Evolutionary conservation across 2,113 vertebrate genomes (phyloP), one percentile per base, ranked within the genome.

Genomic region (Dendropsophus ebraccatus): DNA sequence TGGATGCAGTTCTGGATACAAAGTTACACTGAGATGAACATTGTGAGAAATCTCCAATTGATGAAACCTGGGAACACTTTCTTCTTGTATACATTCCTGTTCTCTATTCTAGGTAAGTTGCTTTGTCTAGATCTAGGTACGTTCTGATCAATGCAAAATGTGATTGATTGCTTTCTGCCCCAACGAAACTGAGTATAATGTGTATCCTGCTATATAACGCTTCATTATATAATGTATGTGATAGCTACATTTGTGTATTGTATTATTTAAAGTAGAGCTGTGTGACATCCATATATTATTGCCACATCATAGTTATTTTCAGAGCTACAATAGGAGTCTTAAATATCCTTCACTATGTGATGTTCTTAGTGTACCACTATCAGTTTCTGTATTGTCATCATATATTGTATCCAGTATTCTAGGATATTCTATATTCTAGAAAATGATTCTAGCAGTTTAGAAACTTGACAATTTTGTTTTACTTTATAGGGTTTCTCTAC

Each of bases 11-110:
- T 92, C 90, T 88, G 89, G 82, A 88, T 92, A 90, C 93, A 93
- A 94, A 94, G 90, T 88, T 91, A 87, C 84, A 92, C 92, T 97
- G 97, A 97, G 95, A 99, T 99, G 98, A 98, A 95, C 93, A 91
- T 96, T 92, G 95, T 93, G 94, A 94, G 94, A 94, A 96, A 94
- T 90, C 89, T 96, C 92, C 95, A 94, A 94, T 95, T 96, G 91
- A 96, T 97, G 97, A 95, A 95, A 95, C 96, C 92, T 1, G 92
- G 96, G 94, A 94, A 92, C 91, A 82, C 90, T 88, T 93, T 97
- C 88, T 94, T 96, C 89, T 85, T 97, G 93, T 94, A 93, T 83
- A 90, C 89, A 88, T 92, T 97, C 88, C 93, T 98, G 80, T 93
- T 94, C 88, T 91, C 94, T 75, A 90, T 96, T 85, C 95, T 96